Conservation (phyloP, 2,113 vertebrate species). For the Dipodomys spectabilis region DNA sequence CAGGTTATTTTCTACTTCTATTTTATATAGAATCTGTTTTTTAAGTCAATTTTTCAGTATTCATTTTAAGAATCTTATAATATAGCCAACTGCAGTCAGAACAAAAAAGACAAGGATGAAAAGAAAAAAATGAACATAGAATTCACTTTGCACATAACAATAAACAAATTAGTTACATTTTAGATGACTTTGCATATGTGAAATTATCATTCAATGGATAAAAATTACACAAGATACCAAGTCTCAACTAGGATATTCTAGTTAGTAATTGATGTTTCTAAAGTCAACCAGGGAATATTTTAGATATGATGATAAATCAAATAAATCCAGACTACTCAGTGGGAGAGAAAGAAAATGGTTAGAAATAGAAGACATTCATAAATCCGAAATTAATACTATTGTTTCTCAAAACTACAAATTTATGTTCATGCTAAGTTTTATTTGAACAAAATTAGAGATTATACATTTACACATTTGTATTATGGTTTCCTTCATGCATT, state of each 20-base stretch:
- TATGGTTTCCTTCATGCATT: slow-evolving; percentile 4
- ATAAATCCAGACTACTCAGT: slow-evolving; percentile 16
- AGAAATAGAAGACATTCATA: not conserved
- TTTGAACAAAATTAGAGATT: slow-evolving; percentile 57
- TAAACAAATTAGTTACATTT: slow-evolving; percentile 56
- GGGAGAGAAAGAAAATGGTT: slow-evolving; percentile 48
- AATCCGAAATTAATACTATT: slow-evolving; percentile 27
- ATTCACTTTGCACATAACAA: slow-evolving; percentile 50
- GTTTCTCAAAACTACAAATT: not conserved
- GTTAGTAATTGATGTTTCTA: slow-evolving; percentile 21
- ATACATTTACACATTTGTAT: not conserved
- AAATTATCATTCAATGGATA: slow-evolving; percentile 23
- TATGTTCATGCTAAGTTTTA: slow-evolving; percentile 43
- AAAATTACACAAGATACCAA: slow-evolving; percentile 51
- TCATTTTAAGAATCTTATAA: slow-evolving; percentile 35
- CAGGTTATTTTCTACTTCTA: not conserved
- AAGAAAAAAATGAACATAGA: slow-evolving; percentile 47
- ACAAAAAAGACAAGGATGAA: not conserved
- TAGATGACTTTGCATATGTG: slow-evolving; percentile 21
- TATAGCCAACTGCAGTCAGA: not conserved
- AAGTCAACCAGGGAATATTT: slow-evolving; percentile 34
- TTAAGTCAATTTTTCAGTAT: slow-evolving; percentile 4
- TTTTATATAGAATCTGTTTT: slow-evolving; percentile 52
- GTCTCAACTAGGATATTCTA: not conserved
- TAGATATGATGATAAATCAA: slow-evolving; percentile 21